phyloP scores from a whole-genome alignment of 2,113 vertebrate genomes.

The Sporophila hypoxantha region DNA sequence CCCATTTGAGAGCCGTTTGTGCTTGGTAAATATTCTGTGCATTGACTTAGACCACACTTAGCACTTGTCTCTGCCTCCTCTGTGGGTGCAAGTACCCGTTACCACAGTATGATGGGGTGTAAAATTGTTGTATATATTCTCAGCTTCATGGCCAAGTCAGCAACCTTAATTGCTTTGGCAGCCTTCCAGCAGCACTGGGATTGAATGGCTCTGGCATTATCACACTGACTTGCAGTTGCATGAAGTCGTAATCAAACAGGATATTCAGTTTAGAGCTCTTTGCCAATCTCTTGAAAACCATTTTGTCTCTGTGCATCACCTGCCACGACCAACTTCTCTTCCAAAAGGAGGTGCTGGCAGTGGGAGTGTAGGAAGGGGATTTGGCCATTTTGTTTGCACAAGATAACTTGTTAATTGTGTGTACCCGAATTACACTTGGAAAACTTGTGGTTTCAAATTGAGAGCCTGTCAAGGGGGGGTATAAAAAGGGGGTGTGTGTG shows the following conservation, averaged over 20 bases:
- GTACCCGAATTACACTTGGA: not conserved
- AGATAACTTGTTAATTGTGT: not conserved
- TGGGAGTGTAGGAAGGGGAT: not conserved
- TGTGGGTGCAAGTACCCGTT: constrained; percentile 1
- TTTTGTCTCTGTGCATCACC: constrained; percentile 38
- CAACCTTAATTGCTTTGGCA: constrained; percentile 65
- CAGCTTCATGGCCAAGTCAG: constrained; percentile 37
- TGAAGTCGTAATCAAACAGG: constrained; percentile 32
- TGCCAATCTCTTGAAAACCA: not conserved
- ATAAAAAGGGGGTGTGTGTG: not conserved
- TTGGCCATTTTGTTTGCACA: not conserved
- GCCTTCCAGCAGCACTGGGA: constrained; percentile 52
- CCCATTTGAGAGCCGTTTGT: not conserved
- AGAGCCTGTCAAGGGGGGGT: not conserved
- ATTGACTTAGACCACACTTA: not conserved
- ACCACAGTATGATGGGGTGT: not conserved
- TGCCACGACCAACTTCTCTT: not conserved
- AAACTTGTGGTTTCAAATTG: not conserved
- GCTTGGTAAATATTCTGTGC: not conserved
- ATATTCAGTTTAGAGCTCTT: constrained; percentile 56
- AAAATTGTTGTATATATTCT: constrained; percentile 27
- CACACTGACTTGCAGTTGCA: constrained; percentile 44
- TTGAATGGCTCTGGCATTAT: constrained; percentile 54
- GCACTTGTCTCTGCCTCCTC: not conserved
- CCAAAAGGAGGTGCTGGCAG: not conserved